Evolutionary conservation across 2,888 invertebrate genomes (phyloP), one percentile per base, ranked within the genome.

Genomic region (Nipponacmea schrenckii): DNA sequence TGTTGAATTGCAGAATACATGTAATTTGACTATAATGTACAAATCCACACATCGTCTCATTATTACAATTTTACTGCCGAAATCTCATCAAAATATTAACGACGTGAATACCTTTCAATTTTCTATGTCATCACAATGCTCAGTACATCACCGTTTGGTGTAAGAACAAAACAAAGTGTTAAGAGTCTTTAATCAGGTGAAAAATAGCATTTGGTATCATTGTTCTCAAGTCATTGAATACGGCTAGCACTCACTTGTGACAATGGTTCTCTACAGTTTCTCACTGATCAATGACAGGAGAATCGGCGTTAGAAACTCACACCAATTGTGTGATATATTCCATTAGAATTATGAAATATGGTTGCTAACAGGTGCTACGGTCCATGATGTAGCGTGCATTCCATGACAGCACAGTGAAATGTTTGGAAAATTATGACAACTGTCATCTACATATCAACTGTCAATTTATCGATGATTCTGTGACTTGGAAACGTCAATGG

Each of bases 131-230:
- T 24, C 56, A 56, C 14, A 56, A 24, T 24, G 24, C 20, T 56
- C 56, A 10, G 56, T 56, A 56, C 56, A 56, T 56, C 24, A 56
- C 56, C 56, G 56, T 24, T 56, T 56, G 56, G 56, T 20, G 56
- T 56, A 24, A 56, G 56, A 56, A 56, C 56, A 56, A 56, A 56
- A 56, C 24, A 24, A 56, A 56, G 14, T 24, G 56, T 56, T 56
- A 56, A 56, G 24, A 24, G 56, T 56, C 56, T 56, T 56, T 56
- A 56, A 56, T 56, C 56, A 56, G 14, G 56, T 56, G 56, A 56
- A 56, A 56, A 56, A 2, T 14, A 56, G 20, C 56, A 56, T 56
- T 56, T 56, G 56, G 56, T 24, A 12, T 24, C 24, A 24, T 56
- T 56, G 56, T 56, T 24, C 56, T 24, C 24, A 12, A 56, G 24